These are phyloP conservation scores for Triops longicaudatus DNA, from an alignment of 1,140 invertebrate genomes.

Conservation along the genomic window DNA sequence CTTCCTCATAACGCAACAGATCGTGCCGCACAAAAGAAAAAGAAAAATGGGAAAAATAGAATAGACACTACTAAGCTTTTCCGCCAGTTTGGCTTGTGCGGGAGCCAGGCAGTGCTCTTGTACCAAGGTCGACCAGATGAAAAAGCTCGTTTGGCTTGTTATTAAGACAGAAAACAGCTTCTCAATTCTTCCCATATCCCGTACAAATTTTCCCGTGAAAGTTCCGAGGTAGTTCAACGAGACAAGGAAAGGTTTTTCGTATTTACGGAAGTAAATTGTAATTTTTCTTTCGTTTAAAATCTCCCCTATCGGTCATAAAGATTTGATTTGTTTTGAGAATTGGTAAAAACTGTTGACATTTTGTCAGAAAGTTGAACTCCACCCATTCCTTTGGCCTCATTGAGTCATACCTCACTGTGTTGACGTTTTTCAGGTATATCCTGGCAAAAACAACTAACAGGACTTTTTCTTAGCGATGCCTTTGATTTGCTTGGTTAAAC, in stretches of 20 bases:
- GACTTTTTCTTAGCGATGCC: background rate
- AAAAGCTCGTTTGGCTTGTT: background rate
- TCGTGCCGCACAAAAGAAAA: background rate
- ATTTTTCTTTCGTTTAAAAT: too few species aligned
- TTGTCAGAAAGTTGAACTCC: background rate
- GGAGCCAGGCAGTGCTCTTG: background rate
- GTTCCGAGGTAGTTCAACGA: background rate
- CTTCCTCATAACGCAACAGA: background rate
- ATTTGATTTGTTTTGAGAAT: too few species aligned
- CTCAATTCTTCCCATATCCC: too few species aligned
- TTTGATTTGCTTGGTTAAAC: background rate
- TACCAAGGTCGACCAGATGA: background rate
- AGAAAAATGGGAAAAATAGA: background rate
- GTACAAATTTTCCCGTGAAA: background rate
- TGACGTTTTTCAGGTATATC: constrained; percentile 1
- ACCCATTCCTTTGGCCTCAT: constrained; percentile 1
- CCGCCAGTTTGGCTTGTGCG: background rate
- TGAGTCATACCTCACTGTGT: background rate
- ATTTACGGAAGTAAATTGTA: background rate
- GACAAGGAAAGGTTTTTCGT: background rate
- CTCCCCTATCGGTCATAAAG: too few species aligned
- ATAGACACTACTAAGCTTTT: background rate
- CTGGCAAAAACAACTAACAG: background rate
- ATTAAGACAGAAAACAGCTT: background rate
- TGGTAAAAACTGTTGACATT: too few species aligned